These are phyloP conservation scores for Enteromius thamalakanensis DNA, from an alignment of 2,797 vertebrate species.

Conservation along the genomic window DNA sequence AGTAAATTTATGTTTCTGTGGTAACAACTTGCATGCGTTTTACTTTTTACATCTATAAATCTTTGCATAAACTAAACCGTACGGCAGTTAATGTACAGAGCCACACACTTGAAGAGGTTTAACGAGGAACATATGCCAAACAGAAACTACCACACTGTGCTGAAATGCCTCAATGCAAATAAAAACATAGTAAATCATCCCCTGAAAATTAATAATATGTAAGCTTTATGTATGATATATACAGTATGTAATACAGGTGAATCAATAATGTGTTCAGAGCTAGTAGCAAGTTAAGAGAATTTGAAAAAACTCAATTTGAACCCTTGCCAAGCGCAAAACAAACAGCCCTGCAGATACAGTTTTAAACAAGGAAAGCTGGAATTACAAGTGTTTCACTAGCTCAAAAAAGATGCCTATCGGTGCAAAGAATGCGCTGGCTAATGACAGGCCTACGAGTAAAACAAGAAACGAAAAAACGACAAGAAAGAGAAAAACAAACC, in stretches of 20 bases:
- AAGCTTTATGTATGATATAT: background rate
- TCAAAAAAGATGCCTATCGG: slow-evolving; percentile 55
- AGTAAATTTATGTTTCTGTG: background rate
- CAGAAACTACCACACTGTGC: slow-evolving; percentile 24
- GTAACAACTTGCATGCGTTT: slow-evolving; percentile 39
- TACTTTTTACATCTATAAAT: slow-evolving; percentile 60
- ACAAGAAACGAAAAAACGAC: background rate
- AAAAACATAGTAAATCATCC: slow-evolving; percentile 17
- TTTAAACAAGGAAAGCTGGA: slow-evolving; percentile 58
- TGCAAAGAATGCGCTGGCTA: slow-evolving; percentile 61
- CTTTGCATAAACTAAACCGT: slow-evolving; percentile 45
- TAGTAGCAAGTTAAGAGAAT: slow-evolving; percentile 48
- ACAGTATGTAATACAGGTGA: background rate
- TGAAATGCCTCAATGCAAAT: slow-evolving; percentile 36
- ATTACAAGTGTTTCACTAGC: slow-evolving; percentile 58
- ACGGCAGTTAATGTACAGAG: slow-evolving; percentile 44
- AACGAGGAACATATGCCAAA: slow-evolving; percentile 45
- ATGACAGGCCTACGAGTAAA: slow-evolving; percentile 51
- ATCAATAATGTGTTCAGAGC: background rate
- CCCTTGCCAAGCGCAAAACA: slow-evolving; percentile 52
- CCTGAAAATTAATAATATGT: slow-evolving; percentile 34
- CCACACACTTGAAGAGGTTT: slow-evolving; percentile 1
- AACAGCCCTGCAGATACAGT: slow-evolving; percentile 55
- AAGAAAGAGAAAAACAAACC: background rate
- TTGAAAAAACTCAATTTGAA: slow-evolving; percentile 56